phyloP scores from a whole-genome alignment of 2,797 vertebrate species.

The Psittacula derbiana region DNA sequence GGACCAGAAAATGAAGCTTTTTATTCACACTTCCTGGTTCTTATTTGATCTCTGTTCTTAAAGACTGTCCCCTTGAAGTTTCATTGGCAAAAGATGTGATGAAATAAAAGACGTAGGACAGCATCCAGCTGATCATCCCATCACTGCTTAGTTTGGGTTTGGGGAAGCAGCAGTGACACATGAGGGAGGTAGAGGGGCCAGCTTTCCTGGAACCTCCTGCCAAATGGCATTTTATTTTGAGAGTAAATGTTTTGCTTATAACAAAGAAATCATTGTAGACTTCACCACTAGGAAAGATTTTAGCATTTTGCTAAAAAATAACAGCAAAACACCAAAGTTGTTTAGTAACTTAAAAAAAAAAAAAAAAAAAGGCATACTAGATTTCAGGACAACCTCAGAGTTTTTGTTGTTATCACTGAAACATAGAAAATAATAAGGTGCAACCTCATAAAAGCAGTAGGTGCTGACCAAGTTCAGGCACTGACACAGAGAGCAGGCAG shows the following conservation, averaged over 20 bases:
- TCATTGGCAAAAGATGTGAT: background rate
- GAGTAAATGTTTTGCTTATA: background rate
- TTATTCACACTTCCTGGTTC: background rate
- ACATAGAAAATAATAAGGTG: accelerated
- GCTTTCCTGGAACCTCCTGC: background rate
- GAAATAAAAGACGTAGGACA: background rate
- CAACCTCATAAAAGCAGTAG: background rate
- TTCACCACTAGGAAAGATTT: background rate
- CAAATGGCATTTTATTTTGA: background rate
- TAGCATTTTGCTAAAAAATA: background rate
- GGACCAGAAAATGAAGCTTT: background rate
- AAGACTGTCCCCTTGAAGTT: background rate
- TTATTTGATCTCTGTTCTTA: background rate
- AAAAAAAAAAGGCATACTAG: background rate
- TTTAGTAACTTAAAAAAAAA: background rate
- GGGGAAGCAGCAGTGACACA: background rate
- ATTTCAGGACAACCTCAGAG: background rate
- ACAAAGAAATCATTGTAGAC: background rate
- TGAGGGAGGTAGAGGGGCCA: background rate
- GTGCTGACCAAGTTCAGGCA: accelerated
- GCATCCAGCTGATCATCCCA: background rate
- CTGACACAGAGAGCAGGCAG: background rate
- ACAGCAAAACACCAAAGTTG: accelerated
- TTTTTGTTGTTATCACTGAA: background rate
- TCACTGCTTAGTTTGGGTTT: background rate